A percentile compares a stretch with the other conserved stretches of the same genome.
Conservation (phyloP, 2,113 vertebrate species). For the Prolemur simus region DNA sequence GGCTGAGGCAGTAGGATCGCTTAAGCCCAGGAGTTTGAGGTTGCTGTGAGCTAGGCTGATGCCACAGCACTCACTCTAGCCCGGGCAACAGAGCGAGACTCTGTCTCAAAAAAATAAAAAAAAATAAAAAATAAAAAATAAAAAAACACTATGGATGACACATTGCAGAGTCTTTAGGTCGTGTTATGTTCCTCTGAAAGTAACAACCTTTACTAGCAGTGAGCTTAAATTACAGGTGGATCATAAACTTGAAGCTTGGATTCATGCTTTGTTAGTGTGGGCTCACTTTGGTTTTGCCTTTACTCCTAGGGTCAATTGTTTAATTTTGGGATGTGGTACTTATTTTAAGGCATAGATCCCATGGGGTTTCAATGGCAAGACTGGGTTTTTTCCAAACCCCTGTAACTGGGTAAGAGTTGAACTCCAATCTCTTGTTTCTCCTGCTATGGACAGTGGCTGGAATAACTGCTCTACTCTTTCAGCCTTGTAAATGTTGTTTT, state of each 20-base stretch:
- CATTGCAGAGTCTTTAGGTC: background rate
- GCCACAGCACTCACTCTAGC: no score
- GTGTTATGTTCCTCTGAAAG: background rate
- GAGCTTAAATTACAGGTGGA: background rate
- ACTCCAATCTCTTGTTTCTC: background rate
- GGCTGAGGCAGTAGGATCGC: no score
- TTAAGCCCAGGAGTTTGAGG: no score
- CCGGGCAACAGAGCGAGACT: no score
- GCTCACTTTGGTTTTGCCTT: background rate
- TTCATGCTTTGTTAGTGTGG: background rate
- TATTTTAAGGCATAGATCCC: background rate
- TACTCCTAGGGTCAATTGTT: background rate
- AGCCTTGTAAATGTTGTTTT: background rate
- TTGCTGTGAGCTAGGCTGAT: no score
- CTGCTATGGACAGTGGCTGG: background rate
- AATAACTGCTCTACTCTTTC: background rate
- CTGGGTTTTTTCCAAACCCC: background rate
- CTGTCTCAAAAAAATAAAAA: no score
- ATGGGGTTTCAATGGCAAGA: background rate
- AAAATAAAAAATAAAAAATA: no score
- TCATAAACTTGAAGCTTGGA: background rate
- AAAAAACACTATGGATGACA: background rate
- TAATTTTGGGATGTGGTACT: background rate
- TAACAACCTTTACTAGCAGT: background rate
- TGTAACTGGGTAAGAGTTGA: background rate